Conservation (phyloP, 2,888 invertebrate genomes). For the Melinopterus prodromus region DNA sequence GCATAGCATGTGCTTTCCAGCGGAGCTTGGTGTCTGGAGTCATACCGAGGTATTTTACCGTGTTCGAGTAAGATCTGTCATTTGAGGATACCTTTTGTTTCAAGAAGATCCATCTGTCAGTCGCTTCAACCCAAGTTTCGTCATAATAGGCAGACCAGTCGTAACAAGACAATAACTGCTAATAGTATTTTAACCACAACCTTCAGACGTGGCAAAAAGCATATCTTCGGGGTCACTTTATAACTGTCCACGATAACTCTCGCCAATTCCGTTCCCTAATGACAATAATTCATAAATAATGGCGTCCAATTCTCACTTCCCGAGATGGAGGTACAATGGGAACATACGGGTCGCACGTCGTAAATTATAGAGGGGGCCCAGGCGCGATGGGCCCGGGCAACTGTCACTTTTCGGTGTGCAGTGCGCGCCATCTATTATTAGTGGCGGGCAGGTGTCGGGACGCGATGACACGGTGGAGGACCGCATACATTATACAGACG, state of each 20-base stretch:
- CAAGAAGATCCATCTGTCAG: no score
- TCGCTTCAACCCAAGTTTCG: no score
- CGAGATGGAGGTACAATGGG: constrained; percentile 14
- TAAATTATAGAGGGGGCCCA: constrained; percentile 18
- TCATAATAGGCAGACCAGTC: not conserved
- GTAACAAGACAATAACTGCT: not conserved
- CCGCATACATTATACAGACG: not conserved
- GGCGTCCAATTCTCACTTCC: constrained; percentile 22
- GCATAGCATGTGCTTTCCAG: no score
- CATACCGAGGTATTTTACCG: no score
- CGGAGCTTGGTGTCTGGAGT: no score
- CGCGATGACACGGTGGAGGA: not conserved
- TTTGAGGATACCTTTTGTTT: no score
- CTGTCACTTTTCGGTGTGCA: constrained; percentile 22
- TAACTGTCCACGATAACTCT: not conserved
- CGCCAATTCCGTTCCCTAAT: constrained; percentile 10
- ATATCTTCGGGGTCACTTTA: not conserved
- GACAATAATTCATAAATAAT: constrained; percentile 21
- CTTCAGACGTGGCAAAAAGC: not conserved
- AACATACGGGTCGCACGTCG: constrained; percentile 24
- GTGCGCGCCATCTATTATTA: constrained; percentile 23
- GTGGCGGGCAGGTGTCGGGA: constrained; percentile 14
- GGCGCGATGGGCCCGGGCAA: constrained; percentile 18
- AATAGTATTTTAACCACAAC: not conserved
- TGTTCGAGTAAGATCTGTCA: no score